Evolutionary conservation across 2,113 vertebrate genomes (phyloP).

Genomic region (Smithornis capensis): DNA sequence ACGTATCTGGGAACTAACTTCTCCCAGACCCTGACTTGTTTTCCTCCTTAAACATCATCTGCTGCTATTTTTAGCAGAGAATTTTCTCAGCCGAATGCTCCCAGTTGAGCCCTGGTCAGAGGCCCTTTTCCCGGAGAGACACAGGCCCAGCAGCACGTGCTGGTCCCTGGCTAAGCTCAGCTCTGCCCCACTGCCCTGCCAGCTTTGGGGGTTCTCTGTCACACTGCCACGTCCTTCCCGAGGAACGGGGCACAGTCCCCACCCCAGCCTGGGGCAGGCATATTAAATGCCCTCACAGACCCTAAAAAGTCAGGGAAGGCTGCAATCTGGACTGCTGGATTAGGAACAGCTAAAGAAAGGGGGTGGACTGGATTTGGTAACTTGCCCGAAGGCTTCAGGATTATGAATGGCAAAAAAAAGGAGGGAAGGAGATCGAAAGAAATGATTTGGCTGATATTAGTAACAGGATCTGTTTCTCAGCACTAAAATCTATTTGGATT

Average conservation of each 20-base stretch:
- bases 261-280: not conserved
- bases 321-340: not conserved
- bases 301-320: not conserved
- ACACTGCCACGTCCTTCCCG: not conserved
- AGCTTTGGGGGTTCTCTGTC: not conserved
- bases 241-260: not conserved
- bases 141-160: not conserved
- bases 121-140: constrained; percentile 32
- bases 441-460: constrained; percentile 12
- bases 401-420: not conserved
- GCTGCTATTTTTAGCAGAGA: constrained; percentile 67
- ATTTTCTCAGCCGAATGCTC: constrained; percentile 52
- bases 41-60: constrained; percentile 35
- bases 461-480: constrained; percentile 32
- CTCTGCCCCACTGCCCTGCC: not conserved
- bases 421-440: not conserved
- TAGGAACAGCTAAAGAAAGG: not conserved
- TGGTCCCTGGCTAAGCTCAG: not conserved
- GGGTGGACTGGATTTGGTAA: not conserved
- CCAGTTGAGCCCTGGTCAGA: not conserved
- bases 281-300: not conserved
- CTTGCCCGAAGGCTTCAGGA: not conserved
- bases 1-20: constrained; percentile 44
- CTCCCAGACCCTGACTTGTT: constrained; percentile 50
- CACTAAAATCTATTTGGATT: constrained; percentile 21